Conservation (phyloP, 2,113 vertebrate genomes). For the Salvelinus alpinus region DNA sequence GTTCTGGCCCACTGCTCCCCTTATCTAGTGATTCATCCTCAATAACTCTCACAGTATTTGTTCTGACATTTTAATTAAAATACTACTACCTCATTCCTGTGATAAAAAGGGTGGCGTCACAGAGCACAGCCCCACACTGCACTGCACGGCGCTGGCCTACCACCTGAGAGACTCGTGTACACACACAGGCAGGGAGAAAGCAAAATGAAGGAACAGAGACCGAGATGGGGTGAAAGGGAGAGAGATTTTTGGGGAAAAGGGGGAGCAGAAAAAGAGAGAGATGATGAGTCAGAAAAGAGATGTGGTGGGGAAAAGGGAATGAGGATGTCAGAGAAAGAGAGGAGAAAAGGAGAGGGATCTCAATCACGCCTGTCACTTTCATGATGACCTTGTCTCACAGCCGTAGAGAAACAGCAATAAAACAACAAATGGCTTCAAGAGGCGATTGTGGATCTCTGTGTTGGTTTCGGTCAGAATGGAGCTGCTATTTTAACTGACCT, state of each 20-base stretch:
- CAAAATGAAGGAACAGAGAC: conserved; percentile 11
- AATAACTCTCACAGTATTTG: conserved; percentile 88
- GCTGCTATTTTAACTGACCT: too few relatives aligned
- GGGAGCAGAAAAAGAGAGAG: conserved; percentile 15
- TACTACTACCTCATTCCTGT: conserved; percentile 88
- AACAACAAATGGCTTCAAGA: conserved; percentile 9
- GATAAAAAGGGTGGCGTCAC: conserved; percentile 75
- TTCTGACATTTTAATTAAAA: conserved; percentile 96
- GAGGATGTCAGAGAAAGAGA: conserved; percentile 10
- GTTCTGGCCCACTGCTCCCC: conserved; percentile 86
- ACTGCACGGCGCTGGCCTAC: too few relatives aligned
- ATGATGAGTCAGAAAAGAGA: conserved; percentile 3
- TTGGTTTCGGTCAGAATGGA: not conserved
- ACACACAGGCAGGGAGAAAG: not conserved
- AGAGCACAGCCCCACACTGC: not conserved
- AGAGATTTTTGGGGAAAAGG: not conserved
- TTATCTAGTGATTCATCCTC: conserved; percentile 82
- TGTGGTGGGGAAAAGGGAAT: not conserved
- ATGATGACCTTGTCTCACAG: conserved; percentile 26
- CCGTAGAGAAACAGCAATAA: not conserved
- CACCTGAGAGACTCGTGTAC: not conserved
- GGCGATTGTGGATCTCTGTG: not conserved
- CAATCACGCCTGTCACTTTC: conserved; percentile 2
- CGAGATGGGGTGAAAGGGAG: conserved; percentile 17
- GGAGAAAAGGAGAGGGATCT: conserved; percentile 4